phyloP scores from a whole-genome alignment of 2,888 invertebrate species.

The Schrankia costaestrigalis region DNA sequence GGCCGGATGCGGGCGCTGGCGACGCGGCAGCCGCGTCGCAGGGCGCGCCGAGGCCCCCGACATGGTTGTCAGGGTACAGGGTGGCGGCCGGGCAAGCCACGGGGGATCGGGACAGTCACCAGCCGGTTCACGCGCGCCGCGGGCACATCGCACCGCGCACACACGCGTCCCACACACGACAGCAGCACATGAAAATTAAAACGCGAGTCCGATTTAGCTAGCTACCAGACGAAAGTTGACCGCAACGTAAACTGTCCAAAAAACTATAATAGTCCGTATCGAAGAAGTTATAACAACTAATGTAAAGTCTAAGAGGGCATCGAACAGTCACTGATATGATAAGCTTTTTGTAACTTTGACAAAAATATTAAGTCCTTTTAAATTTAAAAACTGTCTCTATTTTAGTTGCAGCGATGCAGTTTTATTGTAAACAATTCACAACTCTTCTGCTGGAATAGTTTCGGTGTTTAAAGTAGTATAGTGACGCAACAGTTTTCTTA shows the following conservation, averaged over 20 bases:
- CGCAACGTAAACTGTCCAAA: conserved; percentile 48
- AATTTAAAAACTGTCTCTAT: conserved; percentile 30
- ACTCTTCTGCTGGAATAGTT: conserved; percentile 32
- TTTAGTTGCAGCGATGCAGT: conserved; percentile 21
- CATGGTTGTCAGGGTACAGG: conserved; percentile 90
- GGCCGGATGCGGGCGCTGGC: conserved; percentile 90
- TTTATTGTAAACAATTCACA: conserved; percentile 33
- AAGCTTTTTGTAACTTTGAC: conserved; percentile 44
- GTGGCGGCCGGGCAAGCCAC: conserved; percentile 91
- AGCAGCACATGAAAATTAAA: conserved; percentile 79
- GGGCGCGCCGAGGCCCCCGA: conserved; percentile 85
- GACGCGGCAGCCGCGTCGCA: conserved; percentile 84
- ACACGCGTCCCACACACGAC: conserved; percentile 71
- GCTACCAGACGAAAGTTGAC: conserved; percentile 62
- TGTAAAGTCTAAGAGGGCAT: conserved; percentile 22
- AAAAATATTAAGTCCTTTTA: conserved; percentile 34
- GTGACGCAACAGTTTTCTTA: conserved; percentile 57
- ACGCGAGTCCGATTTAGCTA: conserved; percentile 78
- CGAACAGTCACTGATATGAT: conserved; percentile 65
- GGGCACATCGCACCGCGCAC: conserved; percentile 77
- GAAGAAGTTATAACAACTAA: conserved; percentile 31
- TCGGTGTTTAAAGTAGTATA: conserved; percentile 28
- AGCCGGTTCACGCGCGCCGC: conserved; percentile 76
- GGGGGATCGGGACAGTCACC: conserved; percentile 80
- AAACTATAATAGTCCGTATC: conserved; percentile 29